Evolutionary conservation across 2,113 vertebrate genomes (phyloP).

Genomic region (Ammodytes dubius): DNA sequence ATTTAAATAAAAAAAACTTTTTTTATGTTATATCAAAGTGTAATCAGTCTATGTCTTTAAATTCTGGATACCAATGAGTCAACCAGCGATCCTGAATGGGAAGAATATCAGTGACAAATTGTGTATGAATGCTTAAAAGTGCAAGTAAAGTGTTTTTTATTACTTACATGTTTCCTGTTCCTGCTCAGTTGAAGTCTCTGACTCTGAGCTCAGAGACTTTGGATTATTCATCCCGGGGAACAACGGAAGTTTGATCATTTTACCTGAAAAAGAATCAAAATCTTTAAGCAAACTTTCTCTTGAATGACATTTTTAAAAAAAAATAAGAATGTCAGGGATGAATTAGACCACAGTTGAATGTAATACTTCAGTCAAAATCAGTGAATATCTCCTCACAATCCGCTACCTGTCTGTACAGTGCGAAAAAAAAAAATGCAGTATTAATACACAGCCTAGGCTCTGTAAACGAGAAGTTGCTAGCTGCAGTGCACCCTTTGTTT

Average conservation of each 20-base stretch:
- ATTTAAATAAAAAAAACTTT: too few relatives aligned
- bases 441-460: too few relatives aligned
- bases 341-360: too few relatives aligned
- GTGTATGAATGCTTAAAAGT: neutral
- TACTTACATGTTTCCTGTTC: conserved; percentile 39
- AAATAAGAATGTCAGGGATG: neutral
- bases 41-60: neutral
- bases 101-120: conserved; percentile 38
- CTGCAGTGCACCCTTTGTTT: too few relatives aligned
- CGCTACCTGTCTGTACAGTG: too few relatives aligned
- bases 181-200: conserved; percentile 22
- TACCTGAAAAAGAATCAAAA: neutral
- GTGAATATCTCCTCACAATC: too few relatives aligned
- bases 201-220: neutral
- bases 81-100: conserved; percentile 4
- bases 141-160: neutral
- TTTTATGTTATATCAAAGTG: neutral
- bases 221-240: conserved; percentile 20
- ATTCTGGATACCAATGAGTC: conserved; percentile 31
- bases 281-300: too few relatives aligned
- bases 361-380: too few relatives aligned
- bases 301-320: too few relatives aligned
- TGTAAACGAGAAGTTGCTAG: too few relatives aligned
- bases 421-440: too few relatives aligned
- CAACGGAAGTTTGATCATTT: conserved; percentile 36